phyloP scores from a whole-genome alignment of 2,888 invertebrate genomes.

The Clepsis dumicolana region DNA sequence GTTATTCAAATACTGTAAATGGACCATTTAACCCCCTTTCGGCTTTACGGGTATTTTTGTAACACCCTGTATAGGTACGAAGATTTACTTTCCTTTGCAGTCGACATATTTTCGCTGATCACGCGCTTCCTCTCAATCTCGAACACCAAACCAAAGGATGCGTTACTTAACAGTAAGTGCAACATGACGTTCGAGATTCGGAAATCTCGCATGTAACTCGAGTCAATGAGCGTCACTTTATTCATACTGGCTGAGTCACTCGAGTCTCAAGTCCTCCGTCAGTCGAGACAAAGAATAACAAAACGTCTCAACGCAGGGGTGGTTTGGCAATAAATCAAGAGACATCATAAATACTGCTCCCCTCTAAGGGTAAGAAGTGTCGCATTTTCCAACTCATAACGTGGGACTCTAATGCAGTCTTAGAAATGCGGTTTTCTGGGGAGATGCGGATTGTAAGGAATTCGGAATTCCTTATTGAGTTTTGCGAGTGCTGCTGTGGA shows the following conservation, averaged over 20 bases:
- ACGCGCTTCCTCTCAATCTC: conserved; percentile 11
- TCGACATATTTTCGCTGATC: conserved; percentile 26
- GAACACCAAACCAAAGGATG: conserved; percentile 17
- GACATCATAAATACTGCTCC: conserved; percentile 70
- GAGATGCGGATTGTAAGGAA: conserved; percentile 47
- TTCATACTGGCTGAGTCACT: conserved; percentile 50
- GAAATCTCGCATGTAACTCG: conserved; percentile 34
- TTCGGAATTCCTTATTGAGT: conserved; percentile 49
- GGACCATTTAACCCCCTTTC: too few species aligned
- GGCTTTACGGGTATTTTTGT: too few species aligned
- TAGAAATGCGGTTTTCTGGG: conserved; percentile 50
- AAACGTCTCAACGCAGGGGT: conserved; percentile 63
- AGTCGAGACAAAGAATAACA: conserved; percentile 64
- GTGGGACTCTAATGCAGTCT: conserved; percentile 65
- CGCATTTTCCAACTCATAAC: conserved; percentile 74
- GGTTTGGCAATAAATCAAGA: conserved; percentile 68
- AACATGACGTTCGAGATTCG: conserved; percentile 27
- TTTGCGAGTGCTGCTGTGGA: conserved; percentile 65
- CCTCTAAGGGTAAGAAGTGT: conserved; percentile 68
- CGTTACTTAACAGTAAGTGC: conserved; percentile 33
- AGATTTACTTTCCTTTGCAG: neutral
- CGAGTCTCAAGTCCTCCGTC: conserved; percentile 51
- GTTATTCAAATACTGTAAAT: too few species aligned
- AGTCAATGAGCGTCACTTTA: conserved; percentile 41
- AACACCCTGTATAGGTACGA: too few species aligned